These are phyloP conservation scores for Teinopalpus imperialis DNA, from an alignment of 2,888 invertebrate species.

Conservation along the genomic window DNA sequence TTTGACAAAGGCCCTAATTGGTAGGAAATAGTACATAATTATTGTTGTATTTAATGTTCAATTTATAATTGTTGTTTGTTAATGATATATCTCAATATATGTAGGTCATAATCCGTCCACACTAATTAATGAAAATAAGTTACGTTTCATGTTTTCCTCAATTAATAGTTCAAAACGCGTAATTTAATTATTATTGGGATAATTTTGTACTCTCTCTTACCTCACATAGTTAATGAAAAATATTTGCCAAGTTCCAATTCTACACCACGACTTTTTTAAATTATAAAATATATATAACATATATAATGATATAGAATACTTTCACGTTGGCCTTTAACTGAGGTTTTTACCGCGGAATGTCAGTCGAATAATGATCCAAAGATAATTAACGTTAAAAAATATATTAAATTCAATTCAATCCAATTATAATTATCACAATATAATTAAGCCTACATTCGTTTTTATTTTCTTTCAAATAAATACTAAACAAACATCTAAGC, in stretches of 20 bases:
- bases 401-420: too few species aligned
- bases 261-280: not conserved
- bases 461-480: not conserved
- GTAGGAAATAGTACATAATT: conserved; percentile 57
- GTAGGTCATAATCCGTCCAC: conserved; percentile 28
- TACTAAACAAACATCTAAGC: too few species aligned
- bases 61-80: conserved; percentile 39
- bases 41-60: conserved; percentile 42
- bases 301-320: conserved; percentile 9
- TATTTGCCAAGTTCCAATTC: not conserved
- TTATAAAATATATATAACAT: conserved; percentile 2
- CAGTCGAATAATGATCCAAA: not conserved
- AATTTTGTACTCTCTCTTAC: conserved; percentile 7
- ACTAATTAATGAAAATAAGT: conserved; percentile 22
- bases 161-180: conserved; percentile 14
- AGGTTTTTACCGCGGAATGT: not conserved
- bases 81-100: conserved; percentile 49
- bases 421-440: not conserved
- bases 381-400: conserved; percentile 6
- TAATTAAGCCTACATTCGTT: not conserved
- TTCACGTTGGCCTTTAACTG: too few species aligned
- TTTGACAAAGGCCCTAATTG: conserved; percentile 51
- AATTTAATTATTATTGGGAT: not conserved
- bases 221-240: not conserved
- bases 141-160: conserved; percentile 19